Conservation (phyloP, 2,797 vertebrate genomes). For the Trichosurus vulpecula region DNA sequence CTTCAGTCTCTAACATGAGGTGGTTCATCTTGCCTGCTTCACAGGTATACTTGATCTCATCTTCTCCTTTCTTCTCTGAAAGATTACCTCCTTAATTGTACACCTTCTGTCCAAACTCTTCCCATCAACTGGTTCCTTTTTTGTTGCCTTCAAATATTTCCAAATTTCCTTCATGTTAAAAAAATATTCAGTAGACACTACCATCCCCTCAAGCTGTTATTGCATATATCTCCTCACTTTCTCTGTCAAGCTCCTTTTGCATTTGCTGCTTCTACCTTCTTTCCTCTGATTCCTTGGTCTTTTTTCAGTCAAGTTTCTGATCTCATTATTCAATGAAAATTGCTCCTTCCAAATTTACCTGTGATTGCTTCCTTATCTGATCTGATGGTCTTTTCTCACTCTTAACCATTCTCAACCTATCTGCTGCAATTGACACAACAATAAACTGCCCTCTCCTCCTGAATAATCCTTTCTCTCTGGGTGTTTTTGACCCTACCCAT, state of each 20-base stretch:
- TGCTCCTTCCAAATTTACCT: background rate
- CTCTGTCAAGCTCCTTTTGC: background rate
- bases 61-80: background rate
- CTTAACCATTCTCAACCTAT: background rate
- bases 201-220: background rate
- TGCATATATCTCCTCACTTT: background rate
- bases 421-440: background rate
- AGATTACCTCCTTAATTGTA: background rate
- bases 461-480: background rate
- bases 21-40: background rate
- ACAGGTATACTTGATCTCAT: background rate
- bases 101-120: background rate
- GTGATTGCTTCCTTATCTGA: background rate
- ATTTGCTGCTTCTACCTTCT: background rate
- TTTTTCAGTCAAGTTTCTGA: background rate
- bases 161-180: background rate
- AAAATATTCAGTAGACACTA: background rate
- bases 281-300: background rate
- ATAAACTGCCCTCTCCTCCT: background rate
- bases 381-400: background rate
- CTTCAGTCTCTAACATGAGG: background rate
- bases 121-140: background rate
- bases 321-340: background rate
- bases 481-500: background rate
- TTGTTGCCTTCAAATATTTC: background rate